A percentile compares a stretch with the other conserved stretches of the same genome.
phyloP scores from a whole-genome alignment of 2,113 vertebrate genomes.

The Chloropsis hardwickii region DNA sequence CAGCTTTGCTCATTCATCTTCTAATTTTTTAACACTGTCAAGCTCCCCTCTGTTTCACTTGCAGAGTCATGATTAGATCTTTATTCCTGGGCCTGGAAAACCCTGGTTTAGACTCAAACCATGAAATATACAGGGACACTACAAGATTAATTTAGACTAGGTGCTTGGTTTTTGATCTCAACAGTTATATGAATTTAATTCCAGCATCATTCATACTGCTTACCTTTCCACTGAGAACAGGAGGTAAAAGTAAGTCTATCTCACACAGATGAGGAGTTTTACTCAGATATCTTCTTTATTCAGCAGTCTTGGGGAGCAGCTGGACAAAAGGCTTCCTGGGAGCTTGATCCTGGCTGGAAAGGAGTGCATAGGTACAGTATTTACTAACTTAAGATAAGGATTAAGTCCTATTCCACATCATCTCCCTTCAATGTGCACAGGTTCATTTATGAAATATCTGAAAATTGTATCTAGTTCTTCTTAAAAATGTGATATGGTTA shows the following conservation, averaged over 20 bases:
- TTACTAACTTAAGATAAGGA: neutral
- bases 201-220: neutral
- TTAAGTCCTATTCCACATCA: fast-evolving
- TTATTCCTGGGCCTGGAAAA: neutral
- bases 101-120: neutral
- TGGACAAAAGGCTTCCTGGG: neutral
- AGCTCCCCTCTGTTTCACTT: neutral
- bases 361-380: neutral
- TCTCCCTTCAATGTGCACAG: fast-evolving
- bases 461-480: neutral
- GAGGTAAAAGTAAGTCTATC: neutral
- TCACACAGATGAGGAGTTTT: neutral
- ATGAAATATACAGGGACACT: neutral
- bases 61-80: neutral
- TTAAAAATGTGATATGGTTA: neutral
- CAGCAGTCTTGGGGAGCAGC: neutral
- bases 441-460: neutral
- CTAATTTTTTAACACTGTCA: neutral
- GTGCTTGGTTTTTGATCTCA: neutral
- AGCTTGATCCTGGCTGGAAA: neutral
- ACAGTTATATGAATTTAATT: neutral
- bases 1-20: neutral
- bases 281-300: neutral
- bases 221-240: neutral
- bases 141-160: neutral